Evolutionary conservation across 2,888 invertebrate genomes (phyloP).

Genomic region (Sturmia bella): DNA sequence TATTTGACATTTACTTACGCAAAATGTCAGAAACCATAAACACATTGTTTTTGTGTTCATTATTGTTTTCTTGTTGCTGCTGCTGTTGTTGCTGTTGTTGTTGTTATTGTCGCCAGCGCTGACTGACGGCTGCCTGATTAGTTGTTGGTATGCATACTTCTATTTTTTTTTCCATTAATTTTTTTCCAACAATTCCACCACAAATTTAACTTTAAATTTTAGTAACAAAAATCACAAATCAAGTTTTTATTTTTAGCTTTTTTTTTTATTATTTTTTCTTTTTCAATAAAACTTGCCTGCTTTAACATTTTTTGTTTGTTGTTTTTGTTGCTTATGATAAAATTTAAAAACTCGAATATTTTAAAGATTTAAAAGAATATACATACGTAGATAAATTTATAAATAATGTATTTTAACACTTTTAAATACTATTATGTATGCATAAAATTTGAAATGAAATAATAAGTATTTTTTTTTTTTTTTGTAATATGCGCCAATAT

Average conservation of each 20-base stretch:
- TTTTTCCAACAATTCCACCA: conserved; percentile 17
- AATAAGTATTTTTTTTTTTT: too few species aligned
- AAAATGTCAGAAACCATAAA: conserved; percentile 66
- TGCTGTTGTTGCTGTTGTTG: too few species aligned
- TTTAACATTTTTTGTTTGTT: conserved; percentile 10
- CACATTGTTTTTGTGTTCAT: conserved; percentile 22
- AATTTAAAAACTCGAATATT: conserved; percentile 9
- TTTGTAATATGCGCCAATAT: too few species aligned
- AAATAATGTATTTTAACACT: conserved; percentile 50
- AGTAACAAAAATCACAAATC: conserved; percentile 42
- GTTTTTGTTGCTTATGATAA: not conserved
- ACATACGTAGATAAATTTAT: conserved; percentile 21
- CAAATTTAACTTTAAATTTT: conserved; percentile 48
- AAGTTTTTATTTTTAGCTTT: conserved; percentile 40
- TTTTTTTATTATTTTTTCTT: conserved; percentile 3
- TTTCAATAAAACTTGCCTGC: conserved; percentile 49
- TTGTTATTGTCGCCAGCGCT: conserved; percentile 26
- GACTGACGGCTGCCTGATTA: conserved; percentile 35
- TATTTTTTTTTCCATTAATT: conserved; percentile 3
- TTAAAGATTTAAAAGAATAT: conserved; percentile 39
- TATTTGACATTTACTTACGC: conserved; percentile 68
- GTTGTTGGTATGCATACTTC: conserved; percentile 41
- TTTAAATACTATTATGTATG: not conserved
- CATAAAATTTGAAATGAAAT: too few species aligned
- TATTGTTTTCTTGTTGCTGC: conserved; percentile 18